Conservation (phyloP, 2,113 vertebrate genomes). For the Polypterus bichir region DNA sequence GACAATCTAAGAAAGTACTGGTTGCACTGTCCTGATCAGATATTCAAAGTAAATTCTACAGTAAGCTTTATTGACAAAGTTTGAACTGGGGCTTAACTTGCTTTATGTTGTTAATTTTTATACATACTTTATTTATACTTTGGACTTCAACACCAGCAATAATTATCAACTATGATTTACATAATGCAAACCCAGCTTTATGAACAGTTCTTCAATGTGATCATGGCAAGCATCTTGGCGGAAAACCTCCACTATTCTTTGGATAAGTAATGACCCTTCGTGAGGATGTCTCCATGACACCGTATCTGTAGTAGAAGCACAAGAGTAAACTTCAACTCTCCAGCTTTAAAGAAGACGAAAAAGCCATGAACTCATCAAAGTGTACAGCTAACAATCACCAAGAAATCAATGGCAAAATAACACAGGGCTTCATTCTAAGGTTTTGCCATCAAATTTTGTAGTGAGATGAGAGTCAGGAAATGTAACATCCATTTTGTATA, state of each 20-base stretch:
- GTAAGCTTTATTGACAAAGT: too few relatives aligned
- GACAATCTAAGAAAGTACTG: too few relatives aligned
- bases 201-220: slow-evolving; percentile 53
- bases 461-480: too few relatives aligned
- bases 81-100: too few relatives aligned
- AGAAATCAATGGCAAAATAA: neutral
- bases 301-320: slow-evolving; percentile 39
- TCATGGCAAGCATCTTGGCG: slow-evolving; percentile 25
- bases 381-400: too few relatives aligned
- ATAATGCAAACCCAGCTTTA: slow-evolving; percentile 33
- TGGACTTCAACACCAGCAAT: neutral
- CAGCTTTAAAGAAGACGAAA: neutral
- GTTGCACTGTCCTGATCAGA: too few relatives aligned
- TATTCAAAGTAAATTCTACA: too few relatives aligned
- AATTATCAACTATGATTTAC: neutral
- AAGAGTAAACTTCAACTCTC: neutral
- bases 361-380: neutral
- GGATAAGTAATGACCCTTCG: slow-evolving; percentile 45
- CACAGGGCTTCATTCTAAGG: neutral
- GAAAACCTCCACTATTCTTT: slow-evolving; percentile 35
- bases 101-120: too few relatives aligned
- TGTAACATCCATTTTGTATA: too few relatives aligned
- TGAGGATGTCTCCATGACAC: slow-evolving; percentile 31
- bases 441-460: neutral
- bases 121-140: too few relatives aligned